A percentile compares a stretch with the other conserved stretches of the same genome.
These are phyloP conservation scores for Diachrysia chrysitis DNA, from an alignment of 2,888 invertebrate species.

Conservation along the genomic window DNA sequence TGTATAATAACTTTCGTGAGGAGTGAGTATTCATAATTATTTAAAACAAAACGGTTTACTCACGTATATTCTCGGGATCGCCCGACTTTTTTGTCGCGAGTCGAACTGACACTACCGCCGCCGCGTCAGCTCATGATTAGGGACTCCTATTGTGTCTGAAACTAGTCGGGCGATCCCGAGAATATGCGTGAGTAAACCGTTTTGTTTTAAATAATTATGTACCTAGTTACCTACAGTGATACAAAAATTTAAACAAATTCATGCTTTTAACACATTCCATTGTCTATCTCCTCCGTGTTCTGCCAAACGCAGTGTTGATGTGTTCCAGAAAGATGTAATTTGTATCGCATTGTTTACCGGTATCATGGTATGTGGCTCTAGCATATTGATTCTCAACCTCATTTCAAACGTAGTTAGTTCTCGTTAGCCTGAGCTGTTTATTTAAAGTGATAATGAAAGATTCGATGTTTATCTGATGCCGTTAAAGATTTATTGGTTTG, in stretches of 20 bases:
- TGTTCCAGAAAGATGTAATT: constrained; percentile 31
- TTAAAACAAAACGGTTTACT: too few species aligned
- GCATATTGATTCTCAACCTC: constrained; percentile 20
- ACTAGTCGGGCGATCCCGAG: too few species aligned
- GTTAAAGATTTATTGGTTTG: not conserved
- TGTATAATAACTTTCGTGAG: too few species aligned
- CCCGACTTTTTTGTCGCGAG: too few species aligned
- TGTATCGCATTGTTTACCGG: constrained; percentile 26
- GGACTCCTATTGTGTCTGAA: too few species aligned
- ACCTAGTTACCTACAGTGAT: too few species aligned
- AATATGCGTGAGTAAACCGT: too few species aligned
- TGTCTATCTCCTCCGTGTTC: constrained; percentile 5
- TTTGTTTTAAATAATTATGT: too few species aligned
- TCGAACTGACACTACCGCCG: too few species aligned
- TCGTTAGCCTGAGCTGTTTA: constrained; percentile 18
- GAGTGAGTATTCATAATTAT: too few species aligned
- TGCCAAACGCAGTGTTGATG: constrained; percentile 32
- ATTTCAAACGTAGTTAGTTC: constrained; percentile 19
- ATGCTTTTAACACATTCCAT: constrained; percentile 21
- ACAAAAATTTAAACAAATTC: not conserved
- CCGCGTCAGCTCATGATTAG: too few species aligned
- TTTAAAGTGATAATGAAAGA: not conserved
- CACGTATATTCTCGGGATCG: too few species aligned
- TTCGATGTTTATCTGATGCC: not conserved
- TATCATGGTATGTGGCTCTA: constrained; percentile 12